Base-by-base conservation (phyloP, 2,888 invertebrate genomes). In the Myopa tessellatipennis region DNA sequence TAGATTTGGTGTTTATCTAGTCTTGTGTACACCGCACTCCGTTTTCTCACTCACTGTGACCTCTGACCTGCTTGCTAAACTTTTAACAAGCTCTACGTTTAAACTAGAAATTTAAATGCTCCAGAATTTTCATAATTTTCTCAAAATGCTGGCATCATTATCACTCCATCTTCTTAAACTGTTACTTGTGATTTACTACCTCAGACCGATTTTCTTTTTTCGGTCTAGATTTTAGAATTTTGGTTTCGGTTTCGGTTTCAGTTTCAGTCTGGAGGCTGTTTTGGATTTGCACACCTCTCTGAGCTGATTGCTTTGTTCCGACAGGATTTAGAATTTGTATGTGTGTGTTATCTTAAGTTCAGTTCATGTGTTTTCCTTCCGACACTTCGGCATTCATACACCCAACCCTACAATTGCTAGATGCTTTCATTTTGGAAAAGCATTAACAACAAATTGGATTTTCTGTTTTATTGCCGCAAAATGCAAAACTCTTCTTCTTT, bases 221-320 rank as follows among this genome's bases (percentile, higher is more conserved):
- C 45, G 3, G 45, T 10, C 45, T 45, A 8, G 45, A 45, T 45
- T 45, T 10, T 45, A 26, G 26, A 26, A 12, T 63, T 63, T 63
- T 63, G 63, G 16, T 65, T 65, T 65, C 65, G 63, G 16, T 65
- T 65, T 65, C 65, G 65, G 34, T 38, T 36, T 45, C 45, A 45
- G 10, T 45, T 2, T 45, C 45, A 45, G 45, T 45, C 45, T 45
- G 45, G 45, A 45, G 45, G 6, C 45, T 45, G 45, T 45, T 45
- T 45, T 45, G 3, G 10, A 45, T 8, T 45, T 10, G 45, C 45
- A 45, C 45, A 26, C 26, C 26, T 26, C 45, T 45, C 45, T 45
- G 6, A 6, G 45, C 3, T 45, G 45, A 8, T 10, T 45, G 45
- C 10, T 45, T 10, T 45, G 45, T 45, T 45, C 45, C 3, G 7